These are phyloP conservation scores for Athene noctua DNA, from an alignment of 2,113 vertebrate species.

Conservation along the genomic window DNA sequence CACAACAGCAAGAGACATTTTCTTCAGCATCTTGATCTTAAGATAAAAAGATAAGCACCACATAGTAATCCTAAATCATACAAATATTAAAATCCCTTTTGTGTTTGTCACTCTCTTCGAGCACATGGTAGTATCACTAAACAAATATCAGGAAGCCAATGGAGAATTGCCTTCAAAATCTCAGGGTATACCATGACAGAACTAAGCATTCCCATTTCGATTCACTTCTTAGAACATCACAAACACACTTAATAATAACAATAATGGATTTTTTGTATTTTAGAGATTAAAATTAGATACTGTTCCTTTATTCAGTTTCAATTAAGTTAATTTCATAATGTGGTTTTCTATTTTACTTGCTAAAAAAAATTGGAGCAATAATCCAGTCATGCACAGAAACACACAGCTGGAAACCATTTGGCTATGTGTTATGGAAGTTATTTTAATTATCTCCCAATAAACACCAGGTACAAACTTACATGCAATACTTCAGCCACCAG, in stretches of 20 bases:
- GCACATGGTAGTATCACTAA: constrained; percentile 55
- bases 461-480: background rate
- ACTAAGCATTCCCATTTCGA: constrained; percentile 34
- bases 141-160: constrained; percentile 70
- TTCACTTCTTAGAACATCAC: background rate
- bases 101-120: constrained; percentile 47
- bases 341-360: background rate
- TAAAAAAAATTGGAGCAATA: background rate
- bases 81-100: constrained; percentile 55
- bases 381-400: background rate
- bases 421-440: background rate
- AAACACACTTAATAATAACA: background rate
- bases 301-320: background rate
- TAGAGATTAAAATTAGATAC: background rate
- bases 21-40: background rate
- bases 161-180: constrained; percentile 57
- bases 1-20: background rate
- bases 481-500: background rate
- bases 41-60: constrained; percentile 39
- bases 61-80: constrained; percentile 37
- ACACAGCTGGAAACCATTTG: background rate
- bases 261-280: background rate
- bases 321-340: background rate
- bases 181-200: background rate
- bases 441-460: background rate